These are phyloP conservation scores for Phymorhynchus buccinoides DNA, from an alignment of 1,140 invertebrate species.

Conservation along the genomic window DNA sequence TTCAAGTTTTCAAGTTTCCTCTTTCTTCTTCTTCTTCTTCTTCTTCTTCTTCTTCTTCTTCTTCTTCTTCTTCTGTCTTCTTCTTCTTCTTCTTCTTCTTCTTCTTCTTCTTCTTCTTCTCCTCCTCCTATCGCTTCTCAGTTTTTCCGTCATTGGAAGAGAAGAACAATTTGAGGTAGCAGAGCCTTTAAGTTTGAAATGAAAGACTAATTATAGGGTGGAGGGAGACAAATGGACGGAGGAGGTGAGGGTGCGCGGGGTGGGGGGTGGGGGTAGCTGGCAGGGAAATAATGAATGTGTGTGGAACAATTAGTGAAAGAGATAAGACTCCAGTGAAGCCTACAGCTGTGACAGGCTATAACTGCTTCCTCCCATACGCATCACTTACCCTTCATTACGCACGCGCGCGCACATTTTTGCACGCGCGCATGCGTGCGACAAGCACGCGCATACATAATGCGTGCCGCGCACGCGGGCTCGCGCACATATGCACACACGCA, in stretches of 20 bases:
- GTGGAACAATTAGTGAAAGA: neutral
- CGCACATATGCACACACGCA: neutral
- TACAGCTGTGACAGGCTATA: constrained; percentile 20
- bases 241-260: neutral
- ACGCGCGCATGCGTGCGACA: neutral
- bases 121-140: neutral
- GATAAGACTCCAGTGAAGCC: constrained; percentile 5
- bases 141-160: neutral
- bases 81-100: neutral
- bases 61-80: neutral
- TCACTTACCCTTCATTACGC: constrained; percentile 5
- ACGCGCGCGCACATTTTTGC: no score
- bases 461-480: neutral
- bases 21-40: neutral
- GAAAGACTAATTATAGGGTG: neutral
- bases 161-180: no score
- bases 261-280: neutral
- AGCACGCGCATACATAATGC: no score
- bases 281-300: neutral
- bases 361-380: constrained; percentile 23
- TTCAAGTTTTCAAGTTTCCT: no score
- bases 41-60: neutral
- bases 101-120: neutral
- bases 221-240: neutral
- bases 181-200: no score